Base-by-base conservation (phyloP, 37 sponge, comb jelly and placozoan genomes). In the Spongilla lacustris region DNA sequence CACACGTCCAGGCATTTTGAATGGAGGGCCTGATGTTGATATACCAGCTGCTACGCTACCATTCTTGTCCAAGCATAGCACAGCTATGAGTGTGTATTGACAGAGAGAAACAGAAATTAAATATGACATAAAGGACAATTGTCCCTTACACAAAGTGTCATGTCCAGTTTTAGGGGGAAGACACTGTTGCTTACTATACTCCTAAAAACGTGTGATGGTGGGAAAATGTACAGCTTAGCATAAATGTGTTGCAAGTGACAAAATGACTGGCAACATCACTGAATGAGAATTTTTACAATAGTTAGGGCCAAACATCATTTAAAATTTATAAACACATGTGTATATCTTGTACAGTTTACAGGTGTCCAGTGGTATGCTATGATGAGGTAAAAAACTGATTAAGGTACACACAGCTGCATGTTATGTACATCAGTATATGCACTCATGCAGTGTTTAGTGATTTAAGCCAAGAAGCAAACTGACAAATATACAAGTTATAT, bases 1-100 rank as follows among this genome's bases (percentile, higher is more conserved):
- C 5, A 95, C 93, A 66, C 95, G 69, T 24, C 95, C 95, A 29
- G 84, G 82, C 25, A 73, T 41, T 38, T 95, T 95, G 71, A 84
- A 84, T 26, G 93, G 87, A 13, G 93, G 90, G 8, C 95, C 95
- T 25, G 88, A 87, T 10, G 95, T 95, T n/a, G 92, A 92, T 38
- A 95, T 90, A 31, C 92, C 90, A 48, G 82, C 93, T 36, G 86
- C 86, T 8, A 93, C 34, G 35, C 30, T 12, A 4, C 90, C 86
- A 74, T 31, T 9, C 27, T 33, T 70, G 70, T 93, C 93, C 81
- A 93, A 23, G 68, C 90, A 89, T n/a, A 89, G 79, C 35, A 93
- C 80, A 76, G 93, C 93, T 93, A 58, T 23, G 0, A 76, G 50
- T 34, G 9, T 46, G 36, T 3, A 28, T 10, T 8, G 24, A 85